Percentiles rank a stretch among this genome's conserved stretches.
Evolutionary conservation across 2,113 vertebrate genomes (phyloP).

Genomic region (Actenoides lindsayi): DNA sequence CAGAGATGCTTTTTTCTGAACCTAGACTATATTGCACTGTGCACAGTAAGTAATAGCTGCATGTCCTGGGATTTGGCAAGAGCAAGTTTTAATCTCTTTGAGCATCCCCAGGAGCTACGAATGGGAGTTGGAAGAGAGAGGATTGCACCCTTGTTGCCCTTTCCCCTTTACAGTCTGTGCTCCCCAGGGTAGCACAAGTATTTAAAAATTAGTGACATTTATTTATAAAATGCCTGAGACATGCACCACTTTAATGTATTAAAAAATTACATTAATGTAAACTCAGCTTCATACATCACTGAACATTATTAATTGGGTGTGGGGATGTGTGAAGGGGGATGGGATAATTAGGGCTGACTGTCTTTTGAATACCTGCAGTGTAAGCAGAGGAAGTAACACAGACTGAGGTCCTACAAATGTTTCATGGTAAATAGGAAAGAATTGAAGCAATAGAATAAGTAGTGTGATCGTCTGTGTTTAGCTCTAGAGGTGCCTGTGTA

Average conservation of each 20-base stretch:
- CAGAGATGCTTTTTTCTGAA: background rate
- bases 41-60: constrained; percentile 33
- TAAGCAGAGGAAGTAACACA: constrained; percentile 58
- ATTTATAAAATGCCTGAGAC: constrained; percentile 48
- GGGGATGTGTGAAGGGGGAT: constrained; percentile 51
- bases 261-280: constrained; percentile 57
- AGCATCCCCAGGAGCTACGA: constrained; percentile 52
- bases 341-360: constrained; percentile 56
- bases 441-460: background rate
- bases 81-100: constrained; percentile 60
- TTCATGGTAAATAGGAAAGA: constrained; percentile 23
- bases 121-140: constrained; percentile 27
- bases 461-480: background rate
- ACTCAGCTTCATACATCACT: constrained; percentile 60
- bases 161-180: constrained; percentile 29
- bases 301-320: constrained; percentile 70
- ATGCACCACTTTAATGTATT: constrained; percentile 45
- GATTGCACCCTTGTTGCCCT: constrained; percentile 40
- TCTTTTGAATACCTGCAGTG: constrained; percentile 51
- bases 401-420: constrained; percentile 4
- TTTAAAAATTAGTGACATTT: constrained; percentile 62
- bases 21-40: background rate
- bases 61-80: constrained; percentile 42
- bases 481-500: background rate
- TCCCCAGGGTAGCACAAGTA: constrained; percentile 11